These are phyloP conservation scores for Drosophila bocki DNA, from an alignment of 1,140 invertebrate species.

Conservation along the genomic window DNA sequence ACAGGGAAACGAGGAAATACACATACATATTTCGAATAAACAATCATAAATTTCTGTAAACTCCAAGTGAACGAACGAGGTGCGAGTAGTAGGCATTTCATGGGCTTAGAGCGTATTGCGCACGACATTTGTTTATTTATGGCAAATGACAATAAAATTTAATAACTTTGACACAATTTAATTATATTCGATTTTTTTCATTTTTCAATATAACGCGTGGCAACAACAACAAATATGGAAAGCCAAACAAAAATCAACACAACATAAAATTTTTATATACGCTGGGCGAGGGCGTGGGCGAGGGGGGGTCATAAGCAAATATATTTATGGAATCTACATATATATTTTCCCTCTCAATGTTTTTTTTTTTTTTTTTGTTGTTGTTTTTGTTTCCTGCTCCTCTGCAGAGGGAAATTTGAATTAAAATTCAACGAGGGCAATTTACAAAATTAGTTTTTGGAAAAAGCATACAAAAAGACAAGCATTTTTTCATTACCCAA, in stretches of 20 bases:
- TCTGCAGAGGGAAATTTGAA: slow-evolving; percentile 40
- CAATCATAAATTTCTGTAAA: slow-evolving; percentile 68
- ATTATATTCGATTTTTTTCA: slow-evolving; percentile 62
- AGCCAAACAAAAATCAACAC: slow-evolving; percentile 40
- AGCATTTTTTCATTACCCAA: slow-evolving; percentile 17
- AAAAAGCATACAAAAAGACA: slow-evolving; percentile 6
- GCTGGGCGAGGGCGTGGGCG: neutral
- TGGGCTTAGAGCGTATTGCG: slow-evolving; percentile 54
- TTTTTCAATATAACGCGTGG: slow-evolving; percentile 24
- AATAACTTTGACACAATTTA: slow-evolving; percentile 74
- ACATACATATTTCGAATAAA: slow-evolving; percentile 33
- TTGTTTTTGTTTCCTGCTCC: slow-evolving; percentile 1
- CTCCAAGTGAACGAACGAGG: slow-evolving; percentile 36
- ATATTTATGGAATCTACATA: slow-evolving; percentile 31
- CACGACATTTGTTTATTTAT: slow-evolving; percentile 66
- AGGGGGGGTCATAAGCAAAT: slow-evolving; percentile 35
- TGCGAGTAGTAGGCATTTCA: slow-evolving; percentile 6
- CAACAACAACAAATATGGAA: slow-evolving; percentile 21
- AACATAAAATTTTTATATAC: slow-evolving; percentile 35
- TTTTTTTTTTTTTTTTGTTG: neutral
- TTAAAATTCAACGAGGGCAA: slow-evolving; percentile 51
- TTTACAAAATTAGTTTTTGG: slow-evolving; percentile 46
- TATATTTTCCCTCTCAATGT: neutral
- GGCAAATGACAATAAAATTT: slow-evolving; percentile 69
- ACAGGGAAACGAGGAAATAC: slow-evolving; percentile 4